Base-by-base conservation (phyloP, 2,888 invertebrate species). In the Caenorhabditis parvicauda region DNA sequence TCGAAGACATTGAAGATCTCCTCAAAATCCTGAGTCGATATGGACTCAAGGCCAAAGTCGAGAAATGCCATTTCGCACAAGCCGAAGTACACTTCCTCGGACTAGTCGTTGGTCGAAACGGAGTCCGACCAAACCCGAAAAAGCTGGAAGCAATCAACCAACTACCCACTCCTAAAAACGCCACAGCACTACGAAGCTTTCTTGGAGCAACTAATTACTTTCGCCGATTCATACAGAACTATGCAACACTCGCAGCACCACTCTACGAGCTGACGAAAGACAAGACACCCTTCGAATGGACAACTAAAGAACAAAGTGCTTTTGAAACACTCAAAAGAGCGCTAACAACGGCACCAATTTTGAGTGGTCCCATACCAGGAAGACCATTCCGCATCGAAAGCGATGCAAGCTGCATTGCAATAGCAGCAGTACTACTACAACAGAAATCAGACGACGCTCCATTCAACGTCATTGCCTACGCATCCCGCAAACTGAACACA, bases 51-150 rank as follows among this genome's bases (percentile, higher is more conserved):
- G 17, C 68, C 12, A 48, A 45, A 24, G 24, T 49, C 0, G 35
- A 43, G 2, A 72, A 71, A 49, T 66, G 61, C 35, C 29, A 46
- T 2, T 59, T 65, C 24, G 70, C 56, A 1, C 17, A 12, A 2
- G 25, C n/a, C 1, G 48, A 58, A 21, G 43, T 70, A 2, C 21
- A 48, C 14, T 72, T 64, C 19, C 45, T 69, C 9, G 70, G 70
- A 24, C 41, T 53, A n/a, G 25, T 66, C 12, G 35, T 72, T 2
- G 38, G 43, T 0, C 43, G 28, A n/a, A 21, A 63, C 1, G 71
- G 71, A 21, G 45, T 71, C 1, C 38, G 48, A 21, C 54, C 66
- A 1, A 48, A 69, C 25, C 64, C 63, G 0, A 46, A 52, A 17
- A 69, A 66, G 25, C 48, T 46, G 7, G n/a, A 28, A 42, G 62